Evolutionary conservation across 2,888 invertebrate species (phyloP).

Genomic region (Aphrophora alni): DNA sequence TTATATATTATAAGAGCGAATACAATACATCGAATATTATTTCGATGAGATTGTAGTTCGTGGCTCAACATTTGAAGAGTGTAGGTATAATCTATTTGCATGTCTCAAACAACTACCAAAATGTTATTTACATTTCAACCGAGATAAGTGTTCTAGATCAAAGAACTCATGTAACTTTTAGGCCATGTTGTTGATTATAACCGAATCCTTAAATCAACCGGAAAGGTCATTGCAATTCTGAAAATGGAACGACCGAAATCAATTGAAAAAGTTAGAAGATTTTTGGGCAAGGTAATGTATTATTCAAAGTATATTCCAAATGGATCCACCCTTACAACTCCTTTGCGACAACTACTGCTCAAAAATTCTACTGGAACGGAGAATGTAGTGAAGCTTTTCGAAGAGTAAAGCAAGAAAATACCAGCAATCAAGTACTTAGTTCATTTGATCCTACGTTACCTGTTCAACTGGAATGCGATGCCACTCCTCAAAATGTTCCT

Average conservation of each 20-base stretch:
- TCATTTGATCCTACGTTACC: no score
- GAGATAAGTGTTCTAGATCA: background rate
- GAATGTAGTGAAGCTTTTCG: no score
- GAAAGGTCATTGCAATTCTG: background rate
- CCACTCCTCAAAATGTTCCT: no score
- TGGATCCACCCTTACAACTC: background rate
- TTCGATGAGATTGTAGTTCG: conserved; percentile 48
- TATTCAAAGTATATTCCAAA: conserved; percentile 44
- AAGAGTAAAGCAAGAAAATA: no score
- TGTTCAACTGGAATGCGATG: no score
- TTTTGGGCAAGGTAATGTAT: conserved; percentile 41
- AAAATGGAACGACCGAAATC: conserved; percentile 22
- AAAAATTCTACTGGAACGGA: conserved; percentile 7
- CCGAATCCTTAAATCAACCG: conserved; percentile 27
- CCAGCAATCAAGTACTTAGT: no score
- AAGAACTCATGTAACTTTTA: background rate
- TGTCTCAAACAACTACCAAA: conserved; percentile 35
- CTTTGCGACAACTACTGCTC: conserved; percentile 19
- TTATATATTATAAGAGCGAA: no score
- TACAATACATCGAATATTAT: no score
- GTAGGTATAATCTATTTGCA: conserved; percentile 20
- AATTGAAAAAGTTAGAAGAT: conserved; percentile 29
- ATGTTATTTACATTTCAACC: background rate
- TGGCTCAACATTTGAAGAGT: conserved; percentile 45
- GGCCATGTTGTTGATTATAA: conserved; percentile 32